Base-by-base conservation (phyloP, 2,888 invertebrate genomes). In the Acanthosepion esculentum region DNA sequence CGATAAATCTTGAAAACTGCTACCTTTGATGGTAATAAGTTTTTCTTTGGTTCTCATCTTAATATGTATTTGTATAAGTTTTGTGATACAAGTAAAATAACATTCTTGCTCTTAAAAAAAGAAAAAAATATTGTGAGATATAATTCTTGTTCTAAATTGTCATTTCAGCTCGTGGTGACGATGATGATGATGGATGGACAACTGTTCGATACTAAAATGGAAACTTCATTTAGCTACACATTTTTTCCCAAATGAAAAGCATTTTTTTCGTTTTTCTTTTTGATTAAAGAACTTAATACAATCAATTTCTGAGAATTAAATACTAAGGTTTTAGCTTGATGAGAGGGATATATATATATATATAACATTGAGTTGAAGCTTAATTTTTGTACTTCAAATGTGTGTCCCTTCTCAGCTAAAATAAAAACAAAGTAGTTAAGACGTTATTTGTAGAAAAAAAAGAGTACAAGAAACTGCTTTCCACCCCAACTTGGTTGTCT, bases 181-280 rank as follows among this genome's bases (percentile, higher is more conserved):
- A 48, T 18, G 92, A 94, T 33, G 94, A 94, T 94, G 94, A 94
- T 94, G 94, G 94, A 5, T 94, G 94, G 94, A 94, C 94, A 18
- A 94, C 94, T 23, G 94, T 94, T 15, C 59, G 59, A 55, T 55
- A 94, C 59, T 94, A 64, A 55, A 78, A 15, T n/a, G 33, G n/a
- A n/a, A 78, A 33, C n/a, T 78, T 33, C 78, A 78, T 78, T 78
- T 33, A 33, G 33, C 78, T 10, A n/a, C 78, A 78, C 5, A 78
- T 7, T 8, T 64, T 64, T 64, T 78, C 10, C 10, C 33, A 78
- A 12, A 20, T 59, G 5, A 55, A 20, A 55, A 18, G 18, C 4
- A 23, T 78, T 78, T 15, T 78, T n/a, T 78, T 78, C 5, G 4
- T n/a, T n/a, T 78, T 78, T 78, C 78, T 78, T 15, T 78, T 78